Evolutionary conservation across 1,140 invertebrate species (phyloP).

Genomic region (Anoplophora glabripennis): DNA sequence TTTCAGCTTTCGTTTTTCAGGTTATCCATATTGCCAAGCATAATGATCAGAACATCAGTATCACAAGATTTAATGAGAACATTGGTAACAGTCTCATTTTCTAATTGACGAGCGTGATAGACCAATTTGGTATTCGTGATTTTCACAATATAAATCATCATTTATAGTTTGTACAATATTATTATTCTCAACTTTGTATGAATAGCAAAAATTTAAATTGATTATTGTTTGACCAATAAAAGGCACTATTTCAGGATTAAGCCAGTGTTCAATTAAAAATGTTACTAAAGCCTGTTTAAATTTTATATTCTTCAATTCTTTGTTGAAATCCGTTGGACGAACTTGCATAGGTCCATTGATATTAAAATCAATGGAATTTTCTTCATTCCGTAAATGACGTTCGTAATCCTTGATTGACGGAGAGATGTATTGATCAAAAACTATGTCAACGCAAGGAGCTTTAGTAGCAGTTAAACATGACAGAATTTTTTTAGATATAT

Average conservation of each 20-base stretch:
- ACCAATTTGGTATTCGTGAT: slow-evolving; percentile 28
- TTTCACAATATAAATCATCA: slow-evolving; percentile 20
- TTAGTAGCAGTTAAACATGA: slow-evolving; percentile 10
- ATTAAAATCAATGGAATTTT: background rate
- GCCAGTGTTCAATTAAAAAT: slow-evolving; percentile 7
- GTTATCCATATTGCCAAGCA: slow-evolving; percentile 26
- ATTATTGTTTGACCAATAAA: slow-evolving; percentile 30
- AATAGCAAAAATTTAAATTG: slow-evolving; percentile 26
- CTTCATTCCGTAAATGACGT: slow-evolving; percentile 11
- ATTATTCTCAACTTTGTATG: slow-evolving; percentile 18
- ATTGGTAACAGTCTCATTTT: slow-evolving; percentile 13
- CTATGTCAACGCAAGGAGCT: slow-evolving; percentile 11
- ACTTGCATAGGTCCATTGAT: background rate
- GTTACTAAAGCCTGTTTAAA: slow-evolving; percentile 5
- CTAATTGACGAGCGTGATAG: slow-evolving; percentile 24
- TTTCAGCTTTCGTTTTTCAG: too few relatives aligned
- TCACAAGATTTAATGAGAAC: slow-evolving; percentile 22
- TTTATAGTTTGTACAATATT: slow-evolving; percentile 14
- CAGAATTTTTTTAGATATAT: slow-evolving; percentile 14
- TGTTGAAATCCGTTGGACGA: background rate
- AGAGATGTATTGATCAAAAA: slow-evolving; percentile 17
- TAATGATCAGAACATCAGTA: slow-evolving; percentile 31
- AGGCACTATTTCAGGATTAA: slow-evolving; percentile 14
- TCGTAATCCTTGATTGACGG: slow-evolving; percentile 16
- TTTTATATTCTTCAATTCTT: slow-evolving; percentile 15